These are phyloP conservation scores for Melieria picta DNA, from an alignment of 2,888 invertebrate species.

Conservation along the genomic window DNA sequence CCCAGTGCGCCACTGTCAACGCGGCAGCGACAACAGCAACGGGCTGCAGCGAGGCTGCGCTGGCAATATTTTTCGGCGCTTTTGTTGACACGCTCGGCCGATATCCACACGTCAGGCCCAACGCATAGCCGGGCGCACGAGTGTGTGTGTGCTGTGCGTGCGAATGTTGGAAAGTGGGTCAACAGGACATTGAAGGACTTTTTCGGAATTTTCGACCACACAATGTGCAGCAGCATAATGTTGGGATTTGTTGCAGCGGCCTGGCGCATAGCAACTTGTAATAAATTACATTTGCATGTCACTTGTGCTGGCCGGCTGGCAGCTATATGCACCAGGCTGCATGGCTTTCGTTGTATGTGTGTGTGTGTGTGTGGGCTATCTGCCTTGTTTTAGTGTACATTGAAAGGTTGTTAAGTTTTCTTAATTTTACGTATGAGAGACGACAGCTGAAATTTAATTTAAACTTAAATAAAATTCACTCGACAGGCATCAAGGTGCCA, in stretches of 20 bases:
- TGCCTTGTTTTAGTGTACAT: background rate
- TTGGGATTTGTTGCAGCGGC: constrained; percentile 38
- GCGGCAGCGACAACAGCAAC: background rate
- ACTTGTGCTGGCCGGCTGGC: constrained; percentile 18
- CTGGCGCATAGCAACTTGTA: constrained; percentile 30
- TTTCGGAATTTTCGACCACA: constrained; percentile 22
- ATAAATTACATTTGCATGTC: constrained; percentile 47
- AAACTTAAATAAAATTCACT: background rate
- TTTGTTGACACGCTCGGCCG: constrained; percentile 24
- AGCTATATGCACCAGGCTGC: too few species aligned
- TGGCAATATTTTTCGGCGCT: constrained; percentile 32
- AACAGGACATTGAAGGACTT: constrained; percentile 37
- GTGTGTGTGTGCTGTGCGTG: too few species aligned
- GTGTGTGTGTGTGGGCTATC: background rate
- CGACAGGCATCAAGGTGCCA: too few species aligned
- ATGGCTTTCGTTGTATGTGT: background rate
- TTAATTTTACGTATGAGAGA: background rate
- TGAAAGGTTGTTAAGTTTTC: constrained; percentile 1
- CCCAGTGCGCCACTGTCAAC: constrained; percentile 20
- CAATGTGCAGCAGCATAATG: background rate
- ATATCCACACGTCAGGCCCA: too few species aligned
- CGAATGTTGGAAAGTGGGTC: constrained; percentile 30
- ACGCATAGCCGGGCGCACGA: too few species aligned
- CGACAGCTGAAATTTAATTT: background rate
- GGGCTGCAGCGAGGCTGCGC: background rate